Conservation (phyloP, 2,797 vertebrate genomes). For the Spondyliosoma cantharus region DNA sequence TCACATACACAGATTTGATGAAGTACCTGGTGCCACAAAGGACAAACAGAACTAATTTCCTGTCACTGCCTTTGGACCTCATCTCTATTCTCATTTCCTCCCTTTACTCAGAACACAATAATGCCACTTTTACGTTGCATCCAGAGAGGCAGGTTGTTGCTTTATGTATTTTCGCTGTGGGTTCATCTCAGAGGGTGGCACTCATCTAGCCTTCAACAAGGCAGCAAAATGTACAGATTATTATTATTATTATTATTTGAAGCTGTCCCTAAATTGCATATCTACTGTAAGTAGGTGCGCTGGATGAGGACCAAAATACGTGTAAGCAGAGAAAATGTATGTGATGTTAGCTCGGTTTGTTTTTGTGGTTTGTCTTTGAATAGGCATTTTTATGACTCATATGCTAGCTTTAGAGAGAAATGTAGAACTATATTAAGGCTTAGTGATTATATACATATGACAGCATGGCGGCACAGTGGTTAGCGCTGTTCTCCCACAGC, state of each 20-base stretch:
- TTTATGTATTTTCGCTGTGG: slow-evolving; percentile 59
- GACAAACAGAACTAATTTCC: slow-evolving; percentile 86
- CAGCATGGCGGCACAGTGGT: too few species aligned
- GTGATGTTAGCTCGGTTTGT: slow-evolving; percentile 1
- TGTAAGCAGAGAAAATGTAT: slow-evolving; percentile 8
- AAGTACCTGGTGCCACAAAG: slow-evolving; percentile 80
- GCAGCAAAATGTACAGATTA: slow-evolving; percentile 40
- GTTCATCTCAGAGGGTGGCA: slow-evolving; percentile 39
- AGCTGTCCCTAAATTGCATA: slow-evolving; percentile 29
- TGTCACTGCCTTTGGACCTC: slow-evolving; percentile 80
- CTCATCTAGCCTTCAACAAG: slow-evolving; percentile 36
- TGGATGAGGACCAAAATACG: neutral
- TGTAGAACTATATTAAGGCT: neutral
- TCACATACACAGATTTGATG: slow-evolving; percentile 76
- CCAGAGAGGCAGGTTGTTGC: slow-evolving; percentile 63
- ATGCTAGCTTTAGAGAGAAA: neutral
- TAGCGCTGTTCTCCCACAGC: too few species aligned
- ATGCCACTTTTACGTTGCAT: slow-evolving; percentile 68
- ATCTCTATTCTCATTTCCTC: slow-evolving; percentile 81
- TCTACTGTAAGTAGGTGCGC: slow-evolving; percentile 15
- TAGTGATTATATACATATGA: neutral
- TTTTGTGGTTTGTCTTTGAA: slow-evolving; percentile 3
- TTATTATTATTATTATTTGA: too few species aligned
- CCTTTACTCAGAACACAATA: slow-evolving; percentile 77
- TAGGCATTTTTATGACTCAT: neutral